Evolutionary conservation across 2,797 vertebrate species (phyloP).

Genomic region (Meriones psammophilus): DNA sequence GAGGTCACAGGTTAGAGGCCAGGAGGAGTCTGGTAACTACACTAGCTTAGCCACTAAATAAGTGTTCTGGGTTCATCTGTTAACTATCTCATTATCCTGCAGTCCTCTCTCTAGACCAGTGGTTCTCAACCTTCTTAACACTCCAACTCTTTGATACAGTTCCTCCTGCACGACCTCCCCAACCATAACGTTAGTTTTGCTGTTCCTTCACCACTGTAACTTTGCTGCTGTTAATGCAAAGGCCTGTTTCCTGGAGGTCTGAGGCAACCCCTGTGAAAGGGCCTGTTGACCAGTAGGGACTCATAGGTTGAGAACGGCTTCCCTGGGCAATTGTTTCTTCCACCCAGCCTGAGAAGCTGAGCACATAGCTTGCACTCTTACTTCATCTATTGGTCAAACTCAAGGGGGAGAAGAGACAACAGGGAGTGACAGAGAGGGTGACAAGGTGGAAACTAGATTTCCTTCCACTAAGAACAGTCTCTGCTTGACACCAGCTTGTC

Average conservation of each 20-base stretch:
- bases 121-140: not conserved
- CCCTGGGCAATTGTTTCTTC: not conserved
- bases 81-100: not conserved
- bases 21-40: not conserved
- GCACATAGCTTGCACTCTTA: not conserved
- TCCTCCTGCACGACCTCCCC: not conserved
- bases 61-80: not conserved
- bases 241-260: not conserved
- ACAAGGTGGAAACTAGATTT: not conserved
- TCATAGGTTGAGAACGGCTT: not conserved
- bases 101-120: not conserved
- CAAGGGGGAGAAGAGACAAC: not conserved
- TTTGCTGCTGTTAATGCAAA: not conserved
- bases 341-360: not conserved
- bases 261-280: not conserved
- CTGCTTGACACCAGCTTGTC: not conserved
- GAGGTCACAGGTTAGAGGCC: not conserved
- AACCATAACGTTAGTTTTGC: not conserved
- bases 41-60: not conserved
- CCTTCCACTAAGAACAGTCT: too few species aligned
- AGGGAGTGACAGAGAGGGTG: not conserved
- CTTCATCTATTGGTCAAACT: not conserved
- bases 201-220: not conserved
- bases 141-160: not conserved
- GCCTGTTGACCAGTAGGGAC: not conserved